phyloP scores from a whole-genome alignment of 2,113 vertebrate genomes.

The Lutjanus erythropterus region DNA sequence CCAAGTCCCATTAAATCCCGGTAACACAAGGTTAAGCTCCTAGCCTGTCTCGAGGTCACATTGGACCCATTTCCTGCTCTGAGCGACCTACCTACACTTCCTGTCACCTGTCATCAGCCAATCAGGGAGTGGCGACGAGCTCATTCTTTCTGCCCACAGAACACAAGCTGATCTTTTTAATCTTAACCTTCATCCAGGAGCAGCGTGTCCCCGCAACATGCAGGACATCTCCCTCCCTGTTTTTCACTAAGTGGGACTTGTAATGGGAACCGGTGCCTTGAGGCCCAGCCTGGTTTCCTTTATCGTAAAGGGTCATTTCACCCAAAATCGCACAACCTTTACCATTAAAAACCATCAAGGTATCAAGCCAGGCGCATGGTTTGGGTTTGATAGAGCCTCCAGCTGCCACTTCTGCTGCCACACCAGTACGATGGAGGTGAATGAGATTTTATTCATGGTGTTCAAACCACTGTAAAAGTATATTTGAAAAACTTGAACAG shows the following conservation, averaged over 20 bases:
- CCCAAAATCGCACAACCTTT: constrained; percentile 24
- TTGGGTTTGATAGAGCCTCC: background rate
- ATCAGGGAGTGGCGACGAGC: constrained; percentile 21
- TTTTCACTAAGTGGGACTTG: constrained; percentile 49
- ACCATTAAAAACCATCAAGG: no score
- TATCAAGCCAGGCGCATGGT: background rate
- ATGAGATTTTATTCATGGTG: background rate
- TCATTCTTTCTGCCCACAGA: constrained; percentile 32
- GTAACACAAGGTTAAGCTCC: constrained; percentile 49
- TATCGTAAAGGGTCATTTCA: constrained; percentile 36
- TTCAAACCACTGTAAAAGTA: no score
- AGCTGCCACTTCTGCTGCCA: background rate
- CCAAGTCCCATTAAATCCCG: constrained; percentile 33
- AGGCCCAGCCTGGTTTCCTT: constrained; percentile 55
- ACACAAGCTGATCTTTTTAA: constrained; percentile 26
- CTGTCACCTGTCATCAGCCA: constrained; percentile 48
- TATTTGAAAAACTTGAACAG: background rate
- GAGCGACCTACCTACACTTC: constrained; percentile 45
- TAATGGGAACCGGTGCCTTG: constrained; percentile 61
- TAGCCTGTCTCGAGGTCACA: constrained; percentile 49
- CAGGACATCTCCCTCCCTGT: constrained; percentile 21
- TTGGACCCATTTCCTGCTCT: constrained; percentile 48
- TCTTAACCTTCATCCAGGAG: constrained; percentile 18
- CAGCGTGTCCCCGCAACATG: constrained; percentile 8
- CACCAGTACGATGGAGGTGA: background rate